Percentiles rank a stretch among this genome's conserved stretches.
phyloP scores from a whole-genome alignment of 2,888 invertebrate species.

The Cantharis rustica region DNA sequence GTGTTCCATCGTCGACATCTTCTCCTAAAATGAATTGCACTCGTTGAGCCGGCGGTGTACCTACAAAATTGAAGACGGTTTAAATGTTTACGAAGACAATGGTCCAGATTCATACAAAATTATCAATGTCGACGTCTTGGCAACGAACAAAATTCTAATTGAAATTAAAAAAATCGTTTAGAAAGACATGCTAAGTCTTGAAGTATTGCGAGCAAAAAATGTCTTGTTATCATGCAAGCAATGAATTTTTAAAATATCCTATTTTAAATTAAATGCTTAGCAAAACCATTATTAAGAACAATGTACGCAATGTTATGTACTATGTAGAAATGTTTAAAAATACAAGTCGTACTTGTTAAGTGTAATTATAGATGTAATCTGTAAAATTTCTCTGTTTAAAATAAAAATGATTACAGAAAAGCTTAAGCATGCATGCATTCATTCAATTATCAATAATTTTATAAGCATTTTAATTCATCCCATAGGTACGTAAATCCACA shows the following conservation, averaged over 20 bases:
- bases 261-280: not conserved
- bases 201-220: not conserved
- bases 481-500: too few relatives aligned
- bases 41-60: slow-evolving; percentile 92
- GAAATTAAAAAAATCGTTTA: not conserved
- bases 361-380: not conserved
- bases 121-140: not conserved
- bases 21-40: slow-evolving; percentile 97
- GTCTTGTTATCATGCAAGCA: not conserved
- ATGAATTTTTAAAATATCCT: not conserved
- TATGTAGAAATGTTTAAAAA: not conserved
- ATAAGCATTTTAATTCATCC: not conserved
- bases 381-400: not conserved
- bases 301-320: too few relatives aligned
- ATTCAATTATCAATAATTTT: not conserved
- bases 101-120: not conserved
- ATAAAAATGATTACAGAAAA: not conserved
- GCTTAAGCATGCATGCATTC: not conserved
- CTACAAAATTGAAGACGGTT: slow-evolving; percentile 56
- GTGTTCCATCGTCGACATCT: slow-evolving; percentile 80
- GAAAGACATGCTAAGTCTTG: not conserved
- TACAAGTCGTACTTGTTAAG: not conserved
- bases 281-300: not conserved
- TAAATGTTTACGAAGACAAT: not conserved
- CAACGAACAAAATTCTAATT: not conserved